Evolutionary conservation across 2,888 invertebrate species (phyloP).

Genomic region (Dusona sp.): DNA sequence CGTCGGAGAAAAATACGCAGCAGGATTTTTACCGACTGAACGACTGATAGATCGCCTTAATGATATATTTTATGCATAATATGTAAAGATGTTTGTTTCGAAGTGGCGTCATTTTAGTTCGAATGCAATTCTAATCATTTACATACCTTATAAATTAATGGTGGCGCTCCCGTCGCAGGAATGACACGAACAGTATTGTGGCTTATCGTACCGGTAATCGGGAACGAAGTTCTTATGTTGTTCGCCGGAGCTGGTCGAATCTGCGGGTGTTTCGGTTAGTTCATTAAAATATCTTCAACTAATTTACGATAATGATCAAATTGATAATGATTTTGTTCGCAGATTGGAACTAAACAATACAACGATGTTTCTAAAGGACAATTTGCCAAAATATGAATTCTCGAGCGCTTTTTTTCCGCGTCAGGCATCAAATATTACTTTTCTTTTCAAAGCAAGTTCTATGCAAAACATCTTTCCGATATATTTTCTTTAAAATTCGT

Average conservation of each 20-base stretch:
- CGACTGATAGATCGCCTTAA: too few relatives aligned
- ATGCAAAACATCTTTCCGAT: too few relatives aligned
- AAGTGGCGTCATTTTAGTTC: background rate
- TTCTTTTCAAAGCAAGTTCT: too few relatives aligned
- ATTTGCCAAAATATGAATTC: too few relatives aligned
- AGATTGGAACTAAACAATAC: background rate
- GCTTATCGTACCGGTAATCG: conserved; percentile 71
- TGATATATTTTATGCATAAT: background rate
- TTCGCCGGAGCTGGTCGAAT: conserved; percentile 65
- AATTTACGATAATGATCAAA: background rate
- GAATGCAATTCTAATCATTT: background rate
- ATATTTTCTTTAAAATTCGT: too few relatives aligned
- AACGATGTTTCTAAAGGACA: too few relatives aligned
- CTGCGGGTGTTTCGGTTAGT: conserved; percentile 45
- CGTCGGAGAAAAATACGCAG: too few relatives aligned
- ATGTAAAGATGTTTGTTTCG: background rate
- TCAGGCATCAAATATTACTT: too few relatives aligned
- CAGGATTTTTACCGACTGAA: too few relatives aligned
- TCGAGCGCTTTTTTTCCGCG: too few relatives aligned
- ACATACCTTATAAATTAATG: conserved; percentile 76
- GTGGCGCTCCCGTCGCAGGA: conserved; percentile 75
- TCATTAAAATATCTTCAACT: background rate
- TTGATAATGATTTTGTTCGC: background rate
- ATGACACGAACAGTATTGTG: conserved; percentile 80
- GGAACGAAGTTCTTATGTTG: conserved; percentile 61